A percentile compares a stretch with the other conserved stretches of the same genome.
phyloP scores from a whole-genome alignment of 2,797 vertebrate species.

The Rhinella marina region DNA sequence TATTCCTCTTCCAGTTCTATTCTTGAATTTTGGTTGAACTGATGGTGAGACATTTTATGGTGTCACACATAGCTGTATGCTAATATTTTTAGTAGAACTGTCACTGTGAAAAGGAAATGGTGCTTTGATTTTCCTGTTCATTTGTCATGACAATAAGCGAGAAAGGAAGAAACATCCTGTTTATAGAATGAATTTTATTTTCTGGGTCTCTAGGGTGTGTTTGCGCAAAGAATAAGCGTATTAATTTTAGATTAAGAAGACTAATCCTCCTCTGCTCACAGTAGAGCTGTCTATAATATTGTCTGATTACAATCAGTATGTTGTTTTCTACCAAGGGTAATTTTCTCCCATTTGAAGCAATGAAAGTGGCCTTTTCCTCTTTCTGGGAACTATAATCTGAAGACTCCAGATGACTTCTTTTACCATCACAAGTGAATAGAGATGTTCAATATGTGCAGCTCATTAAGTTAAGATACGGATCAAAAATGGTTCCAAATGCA shows the following conservation, averaged over 20 bases:
- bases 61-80: slow-evolving; percentile 10
- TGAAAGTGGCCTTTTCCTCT: slow-evolving; percentile 43
- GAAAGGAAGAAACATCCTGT: slow-evolving; percentile 56
- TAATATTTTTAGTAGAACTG: slow-evolving; percentile 55
- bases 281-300: slow-evolving; percentile 57
- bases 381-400: slow-evolving; percentile 32
- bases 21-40: slow-evolving; percentile 30
- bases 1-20: slow-evolving; percentile 20
- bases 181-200: slow-evolving; percentile 55
- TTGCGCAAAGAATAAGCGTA: slow-evolving; percentile 56
- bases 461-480: not conserved
- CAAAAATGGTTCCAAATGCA: too few species aligned
- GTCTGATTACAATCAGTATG: slow-evolving; percentile 60
- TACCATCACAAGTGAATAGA: not conserved
- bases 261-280: slow-evolving; percentile 50
- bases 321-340: slow-evolving; percentile 54
- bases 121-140: slow-evolving; percentile 58
- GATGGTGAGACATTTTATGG: slow-evolving; percentile 25
- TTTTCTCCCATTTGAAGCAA: slow-evolving; percentile 49
- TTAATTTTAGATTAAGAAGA: slow-evolving; percentile 60
- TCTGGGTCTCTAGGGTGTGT: slow-evolving; percentile 53
- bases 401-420: slow-evolving; percentile 33
- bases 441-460: slow-evolving; percentile 15
- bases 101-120: slow-evolving; percentile 50
- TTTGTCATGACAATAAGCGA: slow-evolving; percentile 48